Evolutionary conservation across 1,140 invertebrate species (phyloP), one percentile per base, ranked within the genome.

Genomic region (Coenobita brevimanus): DNA sequence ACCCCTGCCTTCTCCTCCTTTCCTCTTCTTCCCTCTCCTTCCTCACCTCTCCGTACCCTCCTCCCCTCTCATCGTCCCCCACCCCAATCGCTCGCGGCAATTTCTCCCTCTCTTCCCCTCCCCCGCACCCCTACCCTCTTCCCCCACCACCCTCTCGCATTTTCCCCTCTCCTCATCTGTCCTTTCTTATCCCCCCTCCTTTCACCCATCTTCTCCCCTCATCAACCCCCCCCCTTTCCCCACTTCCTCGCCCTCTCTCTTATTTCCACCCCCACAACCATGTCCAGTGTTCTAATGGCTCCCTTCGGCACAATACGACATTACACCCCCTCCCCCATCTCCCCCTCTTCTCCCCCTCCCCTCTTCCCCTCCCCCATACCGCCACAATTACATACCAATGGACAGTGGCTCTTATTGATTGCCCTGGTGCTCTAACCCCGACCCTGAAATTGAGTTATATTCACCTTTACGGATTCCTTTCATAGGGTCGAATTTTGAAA

Each of bases 251-350:
- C 21, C 17, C 24, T 24, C 17, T 41, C 36, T 8, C 36, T 10
- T 75, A 33, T 27, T 54, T 30, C 46, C 75, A 2, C 62, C 38
- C 30, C 60, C 60, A 82, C 43, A 64, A 75, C 30, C 69, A n/a
- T 87, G 84, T 87, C 84, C 84, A 87, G 76, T 81, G 76, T 87
- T 62, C 64, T 73, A 86, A 87, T 87, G 84, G 84, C 60, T 87
- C 84, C 84, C 84, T 10, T 69, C 27, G 76, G 84, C 84, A 87
- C 84, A 81, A 87, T 87, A 80, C 75, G 76, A 87, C 84, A 87
- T 87, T 81, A 87, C 69, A 80, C 76, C 84, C 78, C 17, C 36
- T 46, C 76, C 62, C 64, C 81, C 46, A n/a, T 73, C 62, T 36
- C 76, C 33, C 76, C 30, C 46, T 50, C 46, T 81, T 73, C 69